A percentile compares a stretch with the other conserved stretches of the same genome.
Conservation (phyloP, 2,113 vertebrate species). For the Grammomys dolichurus region DNA sequence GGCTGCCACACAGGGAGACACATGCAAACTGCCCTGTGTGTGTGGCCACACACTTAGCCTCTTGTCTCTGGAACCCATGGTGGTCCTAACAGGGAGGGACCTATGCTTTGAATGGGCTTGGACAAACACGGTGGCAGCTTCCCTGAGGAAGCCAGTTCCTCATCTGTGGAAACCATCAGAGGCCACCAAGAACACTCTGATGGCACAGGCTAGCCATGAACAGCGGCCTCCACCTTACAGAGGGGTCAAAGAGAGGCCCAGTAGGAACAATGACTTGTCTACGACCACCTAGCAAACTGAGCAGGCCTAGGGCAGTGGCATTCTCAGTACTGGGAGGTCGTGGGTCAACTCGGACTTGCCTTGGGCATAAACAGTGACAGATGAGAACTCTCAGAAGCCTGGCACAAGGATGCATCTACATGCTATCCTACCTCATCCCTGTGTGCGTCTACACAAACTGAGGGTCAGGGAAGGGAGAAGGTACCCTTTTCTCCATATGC, state of each 20-base stretch:
- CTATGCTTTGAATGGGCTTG: background rate
- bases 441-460: too few species aligned
- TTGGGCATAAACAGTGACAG: background rate
- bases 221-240: background rate
- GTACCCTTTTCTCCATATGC: background rate
- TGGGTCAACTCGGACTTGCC: background rate
- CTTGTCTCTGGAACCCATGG: background rate
- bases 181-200: background rate
- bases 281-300: background rate
- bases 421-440: background rate
- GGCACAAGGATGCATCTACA: accelerated
- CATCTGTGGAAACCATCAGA: background rate
- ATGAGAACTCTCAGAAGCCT: background rate
- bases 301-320: background rate
- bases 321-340: background rate
- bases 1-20: background rate
- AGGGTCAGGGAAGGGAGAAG: background rate
- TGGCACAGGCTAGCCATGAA: background rate
- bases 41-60: background rate
- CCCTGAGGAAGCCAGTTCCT: background rate
- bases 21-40: background rate
- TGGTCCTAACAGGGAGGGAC: background rate
- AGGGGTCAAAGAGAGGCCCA: background rate
- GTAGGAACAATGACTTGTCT: background rate
- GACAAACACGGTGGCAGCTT: background rate